A percentile compares a stretch with the other conserved stretches of the same genome.
Evolutionary conservation across 2,888 invertebrate genomes (phyloP).

Genomic region (Drosophila imparisetae): DNA sequence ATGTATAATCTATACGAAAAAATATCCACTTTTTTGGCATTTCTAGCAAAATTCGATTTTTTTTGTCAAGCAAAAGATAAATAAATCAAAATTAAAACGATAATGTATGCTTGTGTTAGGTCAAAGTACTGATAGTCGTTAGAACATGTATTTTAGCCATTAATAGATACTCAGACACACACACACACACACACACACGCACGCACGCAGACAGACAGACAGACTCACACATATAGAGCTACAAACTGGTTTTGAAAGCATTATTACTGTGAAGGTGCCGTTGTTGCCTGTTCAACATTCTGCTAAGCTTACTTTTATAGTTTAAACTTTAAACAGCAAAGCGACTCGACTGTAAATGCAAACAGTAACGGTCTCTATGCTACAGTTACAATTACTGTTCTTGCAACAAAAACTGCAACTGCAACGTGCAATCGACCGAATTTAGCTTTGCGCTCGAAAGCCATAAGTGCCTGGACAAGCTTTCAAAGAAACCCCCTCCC

Average conservation of each 20-base stretch:
- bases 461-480: conserved; percentile 72
- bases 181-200: conserved; percentile 11
- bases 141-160: conserved; percentile 35
- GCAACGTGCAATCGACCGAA: conserved; percentile 23
- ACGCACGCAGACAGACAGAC: not conserved
- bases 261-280: conserved; percentile 16
- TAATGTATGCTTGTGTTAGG: conserved; percentile 37
- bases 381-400: not conserved
- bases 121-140: conserved; percentile 51
- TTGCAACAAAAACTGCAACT: conserved; percentile 12
- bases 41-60: conserved; percentile 21
- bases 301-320: conserved; percentile 10
- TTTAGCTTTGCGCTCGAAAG: conserved; percentile 54
- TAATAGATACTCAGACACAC: conserved; percentile 13
- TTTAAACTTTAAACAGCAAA: conserved; percentile 43
- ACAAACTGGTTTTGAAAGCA: conserved; percentile 30
- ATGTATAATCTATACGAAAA: not conserved
- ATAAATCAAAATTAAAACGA: conserved; percentile 6
- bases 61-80: conserved; percentile 6
- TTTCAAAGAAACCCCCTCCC: conserved; percentile 43
- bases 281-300: conserved; percentile 19
- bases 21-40: conserved; percentile 4
- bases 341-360: conserved; percentile 21
- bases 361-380: conserved; percentile 3
- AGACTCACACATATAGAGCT: conserved; percentile 4